Evolutionary conservation across 2,797 vertebrate genomes (phyloP), one percentile per base, ranked within the genome.

Genomic region (Falco novaeseelandiae): DNA sequence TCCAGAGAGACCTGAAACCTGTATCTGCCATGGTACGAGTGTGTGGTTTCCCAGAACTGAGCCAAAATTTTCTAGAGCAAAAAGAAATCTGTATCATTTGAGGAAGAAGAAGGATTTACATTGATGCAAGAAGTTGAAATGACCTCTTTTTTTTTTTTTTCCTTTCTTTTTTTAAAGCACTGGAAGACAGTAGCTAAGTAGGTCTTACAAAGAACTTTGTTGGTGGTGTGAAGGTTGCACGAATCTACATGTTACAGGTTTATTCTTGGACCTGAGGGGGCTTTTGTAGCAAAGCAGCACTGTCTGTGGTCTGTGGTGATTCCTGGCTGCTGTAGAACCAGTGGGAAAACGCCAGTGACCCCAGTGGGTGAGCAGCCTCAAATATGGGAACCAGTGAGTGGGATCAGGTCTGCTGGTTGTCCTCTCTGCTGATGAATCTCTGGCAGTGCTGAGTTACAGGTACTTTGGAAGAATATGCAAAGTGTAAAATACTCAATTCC

Each of bases 11-110:
- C 30, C 27, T 67, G 66, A 87, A 83, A 70, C 16, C 10, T 59
- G 0, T 48, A 30, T 30, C 30, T 69, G 66, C 21, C 12, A 5
- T 32, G 9, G 12, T 3, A 58, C 0, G 0, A 6, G 8, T 73
- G 5, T 71, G n/a, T 61, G 6, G 4, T 72, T 87, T 76, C 32
- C 21, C 3, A 3, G 6, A 63, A 38, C 5, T 16, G 36, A 87
- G n/a, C 55, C 34, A 59, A 26, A 3, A 0, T 38, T 63, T 27
- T 61, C 32, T 69, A 69, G 38, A 65, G 25, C 14, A 90, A 22
- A 86, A 70, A 74, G 8, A 20, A 90, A 76, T 62, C 32, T 15
- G 25, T 4, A 10, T 4, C 3, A 55, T 71, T 90, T 71, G 36
- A 42, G 8, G 25, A 3, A 55, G 21, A 80, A 85, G 2, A 6